Evolutionary conservation across 1,140 invertebrate species (phyloP).

Genomic region (Lethocerus indicus): DNA sequence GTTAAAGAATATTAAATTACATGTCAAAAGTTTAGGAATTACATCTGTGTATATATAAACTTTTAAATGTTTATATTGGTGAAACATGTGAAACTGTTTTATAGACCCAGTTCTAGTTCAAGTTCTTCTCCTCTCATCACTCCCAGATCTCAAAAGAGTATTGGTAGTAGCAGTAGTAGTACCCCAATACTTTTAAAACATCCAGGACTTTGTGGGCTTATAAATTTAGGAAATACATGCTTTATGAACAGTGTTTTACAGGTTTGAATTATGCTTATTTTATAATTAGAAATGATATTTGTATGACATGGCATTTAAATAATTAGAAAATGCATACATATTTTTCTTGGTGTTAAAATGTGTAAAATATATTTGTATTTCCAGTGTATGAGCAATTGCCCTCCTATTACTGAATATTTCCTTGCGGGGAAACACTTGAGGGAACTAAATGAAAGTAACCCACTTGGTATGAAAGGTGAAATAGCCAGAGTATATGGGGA

Average conservation of each 20-base stretch:
- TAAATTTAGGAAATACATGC: constrained; percentile 74
- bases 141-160: too few relatives aligned
- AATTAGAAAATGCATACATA: too few relatives aligned
- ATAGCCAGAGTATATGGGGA: constrained; percentile 70
- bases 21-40: too few relatives aligned
- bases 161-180: too few relatives aligned
- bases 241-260: constrained; percentile 72
- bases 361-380: too few relatives aligned
- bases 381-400: constrained; percentile 35
- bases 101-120: too few relatives aligned
- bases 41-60: too few relatives aligned
- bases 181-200: too few relatives aligned
- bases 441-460: constrained; percentile 50
- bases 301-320: not conserved
- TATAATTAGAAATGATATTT: not conserved
- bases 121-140: too few relatives aligned
- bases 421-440: constrained; percentile 21
- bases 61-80: too few relatives aligned
- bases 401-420: constrained; percentile 33
- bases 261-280: not conserved
- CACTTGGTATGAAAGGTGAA: constrained; percentile 66
- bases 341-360: not conserved
- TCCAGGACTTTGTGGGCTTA: constrained; percentile 49
- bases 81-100: too few relatives aligned
- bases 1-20: too few relatives aligned